Conservation (phyloP, 1,140 invertebrate species). For the Bemisia tabaci region DNA sequence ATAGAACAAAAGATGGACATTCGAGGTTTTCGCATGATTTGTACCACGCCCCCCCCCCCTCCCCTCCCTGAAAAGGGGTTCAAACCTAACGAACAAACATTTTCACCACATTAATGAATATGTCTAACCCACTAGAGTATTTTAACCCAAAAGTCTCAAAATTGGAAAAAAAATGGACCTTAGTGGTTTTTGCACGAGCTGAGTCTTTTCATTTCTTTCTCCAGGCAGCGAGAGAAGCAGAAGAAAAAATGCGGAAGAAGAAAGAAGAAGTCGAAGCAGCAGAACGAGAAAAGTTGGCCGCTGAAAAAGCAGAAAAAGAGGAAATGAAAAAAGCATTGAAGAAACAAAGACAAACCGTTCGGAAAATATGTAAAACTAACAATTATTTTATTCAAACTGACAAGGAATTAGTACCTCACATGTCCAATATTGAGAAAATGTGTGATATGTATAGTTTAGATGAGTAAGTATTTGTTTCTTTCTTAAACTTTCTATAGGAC, state of each 20-base stretch:
- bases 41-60: too few species aligned
- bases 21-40: too few species aligned
- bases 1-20: too few species aligned
- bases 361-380: slow-evolving; percentile 72
- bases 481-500: too few species aligned
- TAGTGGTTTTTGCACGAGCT: too few species aligned
- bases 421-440: slow-evolving; percentile 80
- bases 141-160: too few species aligned
- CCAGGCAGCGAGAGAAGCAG: slow-evolving; percentile 27
- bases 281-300: slow-evolving; percentile 62
- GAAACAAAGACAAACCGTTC: slow-evolving; percentile 70
- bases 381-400: slow-evolving; percentile 69
- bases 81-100: too few species aligned
- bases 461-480: not conserved
- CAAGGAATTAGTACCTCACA: slow-evolving; percentile 60
- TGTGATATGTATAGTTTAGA: slow-evolving; percentile 42
- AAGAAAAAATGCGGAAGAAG: slow-evolving; percentile 41
- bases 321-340: slow-evolving; percentile 66
- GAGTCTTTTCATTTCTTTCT: too few species aligned
- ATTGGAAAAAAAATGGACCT: too few species aligned
- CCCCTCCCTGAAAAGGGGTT: too few species aligned
- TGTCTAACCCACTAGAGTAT: too few species aligned
- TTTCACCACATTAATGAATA: too few species aligned
- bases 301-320: slow-evolving; percentile 74
- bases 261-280: slow-evolving; percentile 72